Conservation (phyloP, 2,888 invertebrate species). For the Seira musarum region DNA sequence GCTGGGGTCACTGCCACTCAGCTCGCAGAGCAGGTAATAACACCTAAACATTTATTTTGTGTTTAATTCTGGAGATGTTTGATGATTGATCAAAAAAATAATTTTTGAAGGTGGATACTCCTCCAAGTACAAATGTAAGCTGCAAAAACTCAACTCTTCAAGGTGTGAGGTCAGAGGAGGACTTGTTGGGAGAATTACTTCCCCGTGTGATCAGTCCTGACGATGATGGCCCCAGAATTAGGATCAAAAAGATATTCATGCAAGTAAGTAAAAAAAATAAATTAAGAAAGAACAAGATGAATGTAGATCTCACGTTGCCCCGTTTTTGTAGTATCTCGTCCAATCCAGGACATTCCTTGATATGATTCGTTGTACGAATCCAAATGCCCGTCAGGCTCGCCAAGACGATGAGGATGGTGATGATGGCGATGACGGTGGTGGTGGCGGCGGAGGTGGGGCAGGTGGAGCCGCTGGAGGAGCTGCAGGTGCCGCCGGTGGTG, state of each 20-base stretch:
- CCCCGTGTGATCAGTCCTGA: not conserved
- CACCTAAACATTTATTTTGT: too few species aligned
- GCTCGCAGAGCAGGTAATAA: too few species aligned
- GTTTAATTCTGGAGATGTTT: too few species aligned
- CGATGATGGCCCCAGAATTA: not conserved
- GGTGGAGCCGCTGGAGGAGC: slow-evolving; percentile 6
- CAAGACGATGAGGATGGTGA: slow-evolving; percentile 35
- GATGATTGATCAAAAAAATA: too few species aligned
- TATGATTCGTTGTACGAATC: not conserved
- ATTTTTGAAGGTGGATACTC: too few species aligned
- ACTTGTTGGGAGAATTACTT: not conserved
- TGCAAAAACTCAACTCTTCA: too few species aligned
- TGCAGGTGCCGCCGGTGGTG: not conserved
- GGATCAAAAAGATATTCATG: slow-evolving; percentile 7
- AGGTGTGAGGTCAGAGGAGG: not conserved
- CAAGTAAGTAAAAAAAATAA: not conserved
- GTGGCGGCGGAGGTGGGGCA: slow-evolving; percentile 30
- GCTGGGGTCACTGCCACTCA: too few species aligned
- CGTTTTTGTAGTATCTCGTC: slow-evolving; percentile 22
- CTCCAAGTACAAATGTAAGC: too few species aligned
- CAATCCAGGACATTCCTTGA: not conserved
- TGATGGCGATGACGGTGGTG: slow-evolving; percentile 33
- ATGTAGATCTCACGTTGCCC: too few species aligned
- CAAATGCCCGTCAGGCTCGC: not conserved
- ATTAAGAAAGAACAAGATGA: not conserved